Evolutionary conservation across 1,140 invertebrate species (phyloP).

Genomic region (Brachionus sp.): DNA sequence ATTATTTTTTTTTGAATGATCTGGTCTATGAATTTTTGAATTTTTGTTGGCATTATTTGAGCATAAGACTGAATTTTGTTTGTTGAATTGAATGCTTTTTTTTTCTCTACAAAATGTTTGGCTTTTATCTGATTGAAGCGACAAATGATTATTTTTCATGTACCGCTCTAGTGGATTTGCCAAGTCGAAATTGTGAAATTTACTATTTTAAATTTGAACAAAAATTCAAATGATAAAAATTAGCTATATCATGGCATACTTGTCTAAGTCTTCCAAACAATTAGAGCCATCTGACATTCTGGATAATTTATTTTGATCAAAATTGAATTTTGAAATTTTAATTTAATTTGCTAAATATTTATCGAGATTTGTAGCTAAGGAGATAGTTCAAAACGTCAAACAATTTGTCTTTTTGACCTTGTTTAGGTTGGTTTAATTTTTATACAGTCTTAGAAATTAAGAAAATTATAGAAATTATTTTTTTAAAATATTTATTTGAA

Average conservation of each 20-base stretch:
- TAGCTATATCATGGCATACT: background rate
- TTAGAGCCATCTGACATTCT: background rate
- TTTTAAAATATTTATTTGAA: too few species aligned
- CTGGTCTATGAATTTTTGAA: background rate
- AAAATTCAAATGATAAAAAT: background rate
- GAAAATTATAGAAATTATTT: too few species aligned
- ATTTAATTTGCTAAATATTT: background rate
- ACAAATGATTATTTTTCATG: slow-evolving; percentile 18
- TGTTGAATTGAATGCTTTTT: background rate
- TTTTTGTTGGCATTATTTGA: background rate
- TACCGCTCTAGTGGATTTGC: background rate
- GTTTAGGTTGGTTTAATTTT: too few species aligned
- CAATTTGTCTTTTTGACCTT: background rate
- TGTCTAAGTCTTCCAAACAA: background rate
- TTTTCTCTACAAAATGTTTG: background rate
- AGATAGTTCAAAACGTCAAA: background rate
- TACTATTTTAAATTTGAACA: background rate
- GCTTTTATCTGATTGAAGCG: background rate
- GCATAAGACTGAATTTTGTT: background rate
- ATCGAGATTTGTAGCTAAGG: background rate
- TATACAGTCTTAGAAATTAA: too few species aligned
- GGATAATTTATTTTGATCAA: background rate
- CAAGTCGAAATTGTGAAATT: background rate
- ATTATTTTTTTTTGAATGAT: background rate
- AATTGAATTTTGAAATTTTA: background rate